Evolutionary conservation across 2,888 invertebrate species (phyloP), one percentile per base, ranked within the genome.

Genomic region (Lepidocyrtinus sp.): DNA sequence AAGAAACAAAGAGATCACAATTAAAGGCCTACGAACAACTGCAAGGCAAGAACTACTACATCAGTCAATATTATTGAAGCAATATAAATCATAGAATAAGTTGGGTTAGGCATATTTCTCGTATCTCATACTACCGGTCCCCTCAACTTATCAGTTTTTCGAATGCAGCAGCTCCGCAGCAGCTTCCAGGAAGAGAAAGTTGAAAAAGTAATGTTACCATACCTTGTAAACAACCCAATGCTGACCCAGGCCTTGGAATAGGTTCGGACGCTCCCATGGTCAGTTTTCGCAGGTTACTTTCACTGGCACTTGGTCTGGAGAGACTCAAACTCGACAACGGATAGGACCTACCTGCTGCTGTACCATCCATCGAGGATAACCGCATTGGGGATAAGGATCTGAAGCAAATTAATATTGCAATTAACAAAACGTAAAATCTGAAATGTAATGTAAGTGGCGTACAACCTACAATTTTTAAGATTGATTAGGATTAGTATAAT

Each of bases 281-380:
- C 22, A 89, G 87, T 84, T 89, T 89, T 36, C 89, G 87, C 12
- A 90, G 87, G 85, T 90, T 90, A 25, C 89, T 89, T 87, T 90
- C 90, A 85, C 89, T 89, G 71, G 89, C 88, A 82, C 89, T 89
- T 36, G 89, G 89, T 75, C 89, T 86, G 61, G 89, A 88, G 75
- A 89, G 85, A 83, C 88, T 85, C 63, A 88, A 87, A 85, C 87
- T 88, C 50, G 88, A 88, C 63, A 88, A 83, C 45, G 85, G 85
- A 69, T 82, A 86, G 17, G 86, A 81, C 74, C 86, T 82, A 75
- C 85, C 85, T 63, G 82, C 71, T 59, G 83, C 59, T 70, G 83
- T 81, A 67, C 84, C 84, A 70, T 87, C 87, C 74, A 84, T 81
- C n/a, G 86, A 84, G 61, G 84, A 85, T 82, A 87, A 87, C 80